Percentiles rank a stretch among this genome's conserved stretches.
phyloP scores from a whole-genome alignment of 2,797 vertebrate genomes.

The Spheniscus humboldti region DNA sequence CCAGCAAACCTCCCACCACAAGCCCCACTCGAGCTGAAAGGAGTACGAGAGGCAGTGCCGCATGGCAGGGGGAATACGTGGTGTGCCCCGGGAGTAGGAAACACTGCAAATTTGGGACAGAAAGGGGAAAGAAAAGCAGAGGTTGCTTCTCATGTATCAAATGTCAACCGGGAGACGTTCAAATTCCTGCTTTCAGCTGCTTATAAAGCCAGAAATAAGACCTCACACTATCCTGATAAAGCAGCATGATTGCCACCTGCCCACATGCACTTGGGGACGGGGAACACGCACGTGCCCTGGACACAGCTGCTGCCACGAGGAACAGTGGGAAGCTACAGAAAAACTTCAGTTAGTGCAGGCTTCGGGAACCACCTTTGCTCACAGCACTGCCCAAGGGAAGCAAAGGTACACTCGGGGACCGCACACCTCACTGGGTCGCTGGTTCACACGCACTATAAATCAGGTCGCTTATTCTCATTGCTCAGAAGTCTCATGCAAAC shows the following conservation, averaged over 20 bases:
- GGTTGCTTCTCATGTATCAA: not conserved
- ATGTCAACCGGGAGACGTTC: not conserved
- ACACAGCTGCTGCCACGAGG: not conserved
- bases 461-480: not conserved
- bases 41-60: accelerated
- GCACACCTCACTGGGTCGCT: not conserved
- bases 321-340: not conserved
- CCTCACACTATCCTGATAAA: not conserved
- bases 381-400: not conserved
- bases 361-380: accelerated
- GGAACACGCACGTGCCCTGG: accelerated
- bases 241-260: not conserved
- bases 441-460: not conserved
- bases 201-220: constrained; percentile 25
- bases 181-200: not conserved
- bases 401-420: not conserved
- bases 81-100: accelerated
- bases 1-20: not conserved
- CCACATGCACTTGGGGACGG: accelerated
- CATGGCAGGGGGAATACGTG: accelerated
- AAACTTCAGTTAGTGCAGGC: accelerated
- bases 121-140: not conserved
- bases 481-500: not conserved
- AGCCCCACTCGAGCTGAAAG: not conserved
- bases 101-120: not conserved